phyloP scores from a whole-genome alignment of 2,113 vertebrate genomes.

The Nothoprocta pentlandii region DNA sequence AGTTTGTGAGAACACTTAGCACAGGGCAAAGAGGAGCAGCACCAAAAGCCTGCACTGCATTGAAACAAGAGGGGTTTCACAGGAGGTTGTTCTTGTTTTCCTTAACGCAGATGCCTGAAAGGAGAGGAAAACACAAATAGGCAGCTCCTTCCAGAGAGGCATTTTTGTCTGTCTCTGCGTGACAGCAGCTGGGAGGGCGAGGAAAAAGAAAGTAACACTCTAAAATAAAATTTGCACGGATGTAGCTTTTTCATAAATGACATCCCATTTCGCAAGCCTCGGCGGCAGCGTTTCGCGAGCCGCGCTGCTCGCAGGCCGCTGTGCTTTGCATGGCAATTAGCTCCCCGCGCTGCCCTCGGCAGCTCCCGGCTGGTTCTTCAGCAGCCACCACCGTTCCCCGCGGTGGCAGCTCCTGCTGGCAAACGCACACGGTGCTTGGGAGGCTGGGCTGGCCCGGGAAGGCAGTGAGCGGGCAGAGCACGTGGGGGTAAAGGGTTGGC shows the following conservation, averaged over 20 bases:
- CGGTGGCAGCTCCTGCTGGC: conserved; percentile 1
- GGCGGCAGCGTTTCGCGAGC: conserved; percentile 49
- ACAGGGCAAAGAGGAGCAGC: neutral
- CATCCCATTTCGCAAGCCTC: conserved; percentile 59
- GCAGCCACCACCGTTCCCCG: conserved; percentile 13
- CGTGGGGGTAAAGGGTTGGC: neutral
- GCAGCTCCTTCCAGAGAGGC: neutral
- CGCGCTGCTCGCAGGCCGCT: conserved; percentile 46
- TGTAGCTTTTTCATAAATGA: conserved; percentile 25
- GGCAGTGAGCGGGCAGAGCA: neutral
- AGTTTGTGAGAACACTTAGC: neutral
- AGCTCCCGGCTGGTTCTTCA: conserved; percentile 66
- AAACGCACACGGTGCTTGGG: neutral
- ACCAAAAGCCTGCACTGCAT: neutral
- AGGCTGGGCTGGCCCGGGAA: neutral
- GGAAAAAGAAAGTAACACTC: conserved; percentile 55
- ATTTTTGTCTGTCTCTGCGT: neutral
- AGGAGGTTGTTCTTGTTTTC: conserved; percentile 7
- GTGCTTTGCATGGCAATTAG: conserved; percentile 79
- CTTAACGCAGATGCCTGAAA: conserved; percentile 4
- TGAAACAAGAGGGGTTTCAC: neutral
- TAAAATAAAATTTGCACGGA: conserved; percentile 37
- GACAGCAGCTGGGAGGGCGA: conserved; percentile 12
- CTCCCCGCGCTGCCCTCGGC: conserved; percentile 49
- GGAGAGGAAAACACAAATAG: neutral